Evolutionary conservation across 2,113 vertebrate genomes (phyloP), one percentile per base, ranked within the genome.

Genomic region (Silurus asotus): DNA sequence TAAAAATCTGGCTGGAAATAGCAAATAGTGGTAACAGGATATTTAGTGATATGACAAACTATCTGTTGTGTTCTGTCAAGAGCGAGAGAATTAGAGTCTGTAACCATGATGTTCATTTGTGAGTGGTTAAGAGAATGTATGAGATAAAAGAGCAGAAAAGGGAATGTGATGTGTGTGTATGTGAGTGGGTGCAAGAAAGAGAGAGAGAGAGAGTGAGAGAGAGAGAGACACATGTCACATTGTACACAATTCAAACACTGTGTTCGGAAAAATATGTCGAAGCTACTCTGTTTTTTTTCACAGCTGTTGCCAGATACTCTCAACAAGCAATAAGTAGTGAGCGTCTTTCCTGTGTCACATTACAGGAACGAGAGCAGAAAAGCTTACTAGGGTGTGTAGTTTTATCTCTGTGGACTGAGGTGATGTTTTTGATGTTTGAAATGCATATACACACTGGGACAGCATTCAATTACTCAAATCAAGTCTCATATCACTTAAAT

Each of bases 1-100:
- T 49, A 28, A 69, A 78, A 82, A 65, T 65, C 49, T 48, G n/a
- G 15, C 48, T 55, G 20, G 62, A 87, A 69, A 59, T 23, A 51
- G 69, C 77, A 58, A 77, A 87, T 45, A 20, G 37, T 4, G 17
- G 62, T 25, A 37, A 83, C 13, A 77, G 86, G 67, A 55, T 37
- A 67, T 75, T 56, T 28, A 78, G 28, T 77, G 74, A 78, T 77
- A 87, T 53, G 48, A 28, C 67, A 86, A 72, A 75, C 59, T 70
- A 53, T 8, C 13, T 53, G 20, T 67, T 23, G 58, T 65, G 59
- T 64, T 65, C 70, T 37, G 81, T 20, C 62, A 28, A 87, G 62
- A 75, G 61, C 17, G 20, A 48, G 20, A 14, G 72, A 77, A 28
- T 37, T 15, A 87, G 65, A 77, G 81, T 64, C 48, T 1, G 80